Evolutionary conservation across 2,113 vertebrate genomes (phyloP), one percentile per base, ranked within the genome.

Genomic region (Merops nubicus): DNA sequence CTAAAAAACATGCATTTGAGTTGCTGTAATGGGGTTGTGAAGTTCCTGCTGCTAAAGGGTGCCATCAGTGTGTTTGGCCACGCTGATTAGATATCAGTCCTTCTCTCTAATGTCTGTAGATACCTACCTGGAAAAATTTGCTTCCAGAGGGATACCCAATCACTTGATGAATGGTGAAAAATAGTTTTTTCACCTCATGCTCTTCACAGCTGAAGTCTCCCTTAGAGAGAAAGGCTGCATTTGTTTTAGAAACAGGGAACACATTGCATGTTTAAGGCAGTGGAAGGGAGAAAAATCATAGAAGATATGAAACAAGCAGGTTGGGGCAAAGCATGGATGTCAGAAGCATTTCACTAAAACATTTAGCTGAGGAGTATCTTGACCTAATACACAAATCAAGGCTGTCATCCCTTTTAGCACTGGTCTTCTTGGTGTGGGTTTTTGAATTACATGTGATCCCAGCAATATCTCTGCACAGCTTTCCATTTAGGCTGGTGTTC

Each of bases 261-360:
- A 15, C 3, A 0, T 15, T 45, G 8, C 0, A 1, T 36, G 6
- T 67, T 74, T 42, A 62, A 59, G 13, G 25, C 22, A 38, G 15
- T 28, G 28, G 28, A 64, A 60, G 28, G 15, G 31, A 77, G 29
- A 38, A 5, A 15, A 38, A 28, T 42, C 8, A 15, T 21, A 26
- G 28, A 51, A 63, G 19, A 28, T 7, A 9, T 14, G 34, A 62
- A 81, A 51, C 6, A 11, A 17, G 29, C 45, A 70, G 50, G 20
- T 0, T 65, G 50, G 51, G 20, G 47, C 18, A 75, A 65, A 79
- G 10, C 23, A 14, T 7, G 3, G 25, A 8, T 2, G 1, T 34
- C 43, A 51, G 48, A 77, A n/a, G 19, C 6, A 26, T 53, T 17
- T 65, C 15, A 5, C 8, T 38, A 9, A 43, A 8, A 9, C n/a